phyloP scores from a whole-genome alignment of 2,113 vertebrate genomes.

The Laterallus jamaicensis region DNA sequence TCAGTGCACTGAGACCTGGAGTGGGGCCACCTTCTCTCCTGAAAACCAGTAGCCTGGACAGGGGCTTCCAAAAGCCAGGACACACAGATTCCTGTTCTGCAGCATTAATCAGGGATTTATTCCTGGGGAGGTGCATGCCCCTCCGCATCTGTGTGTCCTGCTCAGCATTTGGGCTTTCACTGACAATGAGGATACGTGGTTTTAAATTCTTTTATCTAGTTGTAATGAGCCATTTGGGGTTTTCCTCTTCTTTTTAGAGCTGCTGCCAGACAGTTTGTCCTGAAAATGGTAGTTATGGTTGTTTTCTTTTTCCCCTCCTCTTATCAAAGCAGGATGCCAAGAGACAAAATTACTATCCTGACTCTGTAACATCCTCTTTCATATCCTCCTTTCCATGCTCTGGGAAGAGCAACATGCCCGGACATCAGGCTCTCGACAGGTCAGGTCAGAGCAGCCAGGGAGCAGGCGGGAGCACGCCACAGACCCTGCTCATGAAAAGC shows the following conservation, averaged over 20 bases:
- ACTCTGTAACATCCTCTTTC: constrained; percentile 36
- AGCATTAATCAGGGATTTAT: not conserved
- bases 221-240: not conserved
- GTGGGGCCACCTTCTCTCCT: not conserved
- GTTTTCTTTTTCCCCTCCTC: not conserved
- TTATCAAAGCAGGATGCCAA: constrained; percentile 33
- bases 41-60: not conserved
- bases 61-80: not conserved
- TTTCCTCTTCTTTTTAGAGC: not conserved
- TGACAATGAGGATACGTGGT: not conserved
- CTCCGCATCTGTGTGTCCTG: not conserved
- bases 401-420: not conserved
- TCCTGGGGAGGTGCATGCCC: not conserved
- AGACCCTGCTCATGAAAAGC: not conserved
- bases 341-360: constrained; percentile 16
- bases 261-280: not conserved
- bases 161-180: not conserved
- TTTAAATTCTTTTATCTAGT: not conserved
- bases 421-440: not conserved
- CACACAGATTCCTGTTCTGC: not conserved
- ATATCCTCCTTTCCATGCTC: constrained; percentile 26
- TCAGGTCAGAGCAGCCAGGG: not conserved
- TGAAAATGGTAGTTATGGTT: not conserved
- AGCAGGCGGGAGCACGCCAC: not conserved
- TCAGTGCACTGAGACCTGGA: not conserved